Evolutionary conservation across 2,888 invertebrate species (phyloP), one percentile per base, ranked within the genome.

Genomic region (Argyresthia goedartella): DNA sequence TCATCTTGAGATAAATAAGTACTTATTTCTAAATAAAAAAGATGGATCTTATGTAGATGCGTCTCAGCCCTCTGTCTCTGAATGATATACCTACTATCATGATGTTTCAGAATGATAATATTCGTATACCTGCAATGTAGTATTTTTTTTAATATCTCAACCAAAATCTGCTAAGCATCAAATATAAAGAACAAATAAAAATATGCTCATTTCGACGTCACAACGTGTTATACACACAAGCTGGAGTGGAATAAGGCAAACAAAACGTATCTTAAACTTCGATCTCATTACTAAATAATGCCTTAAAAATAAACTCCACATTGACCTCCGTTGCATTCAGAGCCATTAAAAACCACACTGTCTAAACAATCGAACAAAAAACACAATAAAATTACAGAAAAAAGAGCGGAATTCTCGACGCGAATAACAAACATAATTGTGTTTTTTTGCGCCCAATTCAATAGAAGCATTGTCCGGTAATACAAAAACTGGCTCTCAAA

Each of bases 361-460:
- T 63, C 67, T 63, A 67, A 70, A 77, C 73, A 76, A 75, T 72
- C 63, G 64, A 67, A 67, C 67, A 69, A 72, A 65, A 72, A 67
- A 64, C 69, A 79, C 74, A 74, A 78, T 68, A 69, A 68, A 50
- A 43, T 50, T 43, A 66, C 59, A 64, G 56, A 61, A 67, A 69
- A 73, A 72, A 69, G 56, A 78, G 65, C 67, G 64, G 69, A 79
- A 75, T 75, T 69, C 74, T 68, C 71, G 64, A 69, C 69, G 70
- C 76, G 71, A 78, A 82, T 74, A 81, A 80, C 82, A 85, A 85
- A 84, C 73, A 78, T 82, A 77, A 85, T 84, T 84, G 81, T 82
- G 77, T 81, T 81, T 81, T 62, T 80, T 81, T 81, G 77, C 79
- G 67, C 74, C 66, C 71, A 72, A 73, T 77, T 81, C 81, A 79